Base-by-base conservation (phyloP, 2,888 invertebrate genomes). In the Hetaerina titia region DNA sequence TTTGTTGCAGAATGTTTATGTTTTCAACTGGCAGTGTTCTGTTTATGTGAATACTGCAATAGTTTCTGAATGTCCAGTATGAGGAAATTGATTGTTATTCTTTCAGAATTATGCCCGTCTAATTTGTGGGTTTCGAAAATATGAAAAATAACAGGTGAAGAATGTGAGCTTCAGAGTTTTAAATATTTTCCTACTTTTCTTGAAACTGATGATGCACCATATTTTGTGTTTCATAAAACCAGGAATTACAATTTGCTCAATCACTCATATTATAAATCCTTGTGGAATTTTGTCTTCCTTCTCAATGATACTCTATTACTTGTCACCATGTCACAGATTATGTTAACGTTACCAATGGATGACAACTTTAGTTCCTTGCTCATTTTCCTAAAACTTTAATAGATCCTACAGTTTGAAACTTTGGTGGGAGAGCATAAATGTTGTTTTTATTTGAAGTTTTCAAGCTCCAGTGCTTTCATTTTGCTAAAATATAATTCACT, bases 221-320 rank as follows among this genome's bases (percentile, higher is more conserved):
- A 45, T 13, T 92, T 74, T 92, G 45, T 56, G 69, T 92, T 92
- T 57, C 25, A 17, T n/a, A 74, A 69, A 13, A 74, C 15, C 56
- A 92, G 56, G 92, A 74, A 92, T 57, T 56, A 22, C 69, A 13
- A 56, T 69, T 92, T 92, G 92, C 92, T 92, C 92, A 92, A 92
- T 57, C 17, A 56, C 56, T 45, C 45, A 31, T 45, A 64, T 92
- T 31, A 92, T 56, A n/a, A 22, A 92, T 19, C 69, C 74, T 74
- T 74, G n/a, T 63, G n/a, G 69, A 92, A 92, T 92, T 69, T 92
- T 92, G 69, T 92, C 69, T 56, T 69, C 92, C 69, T 69, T 92
- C 92, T 90, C 64, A 64, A 56, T 56, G 69, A 92, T 22, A 64
- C 64, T 69, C 56, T 56, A 56, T 74, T 92, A 92, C 69, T 92